Conservation (phyloP, 2,113 vertebrate species). For the Scytalopus superciliaris region DNA sequence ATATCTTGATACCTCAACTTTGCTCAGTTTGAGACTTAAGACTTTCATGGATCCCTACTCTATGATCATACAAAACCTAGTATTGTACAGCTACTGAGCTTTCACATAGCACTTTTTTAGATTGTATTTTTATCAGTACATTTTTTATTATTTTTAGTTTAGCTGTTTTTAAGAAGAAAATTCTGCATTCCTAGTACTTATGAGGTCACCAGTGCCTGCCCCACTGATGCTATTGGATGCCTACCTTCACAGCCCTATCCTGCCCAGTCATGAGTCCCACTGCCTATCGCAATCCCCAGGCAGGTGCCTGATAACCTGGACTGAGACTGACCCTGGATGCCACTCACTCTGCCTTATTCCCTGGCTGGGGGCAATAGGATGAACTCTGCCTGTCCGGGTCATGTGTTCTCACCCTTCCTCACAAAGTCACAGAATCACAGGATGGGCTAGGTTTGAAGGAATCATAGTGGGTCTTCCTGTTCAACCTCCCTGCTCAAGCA, state of each 20-base stretch:
- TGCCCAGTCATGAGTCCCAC: neutral
- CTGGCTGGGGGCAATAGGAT: fast-evolving
- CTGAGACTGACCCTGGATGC: fast-evolving
- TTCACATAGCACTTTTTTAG: neutral
- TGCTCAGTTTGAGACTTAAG: neutral
- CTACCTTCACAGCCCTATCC: neutral
- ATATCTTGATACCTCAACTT: neutral
- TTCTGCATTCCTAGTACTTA: neutral
- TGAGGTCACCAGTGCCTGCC: no score
- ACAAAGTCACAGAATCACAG: neutral
- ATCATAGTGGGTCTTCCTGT: neutral
- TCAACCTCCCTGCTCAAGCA: neutral
- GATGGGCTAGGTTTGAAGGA: neutral
- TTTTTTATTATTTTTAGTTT: neutral
- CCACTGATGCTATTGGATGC: neutral
- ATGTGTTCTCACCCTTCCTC: neutral
- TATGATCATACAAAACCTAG: neutral
- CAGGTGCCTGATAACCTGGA: fast-evolving
- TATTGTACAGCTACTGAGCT: neutral
- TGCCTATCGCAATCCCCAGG: neutral
- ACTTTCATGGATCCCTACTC: neutral
- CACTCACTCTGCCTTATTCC: neutral
- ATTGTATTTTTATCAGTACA: neutral
- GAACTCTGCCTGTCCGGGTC: neutral
- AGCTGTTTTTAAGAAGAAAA: neutral